Evolutionary conservation across 2,797 vertebrate genomes (phyloP), one percentile per base, ranked within the genome.

Genomic region (Falco novaeseelandiae): DNA sequence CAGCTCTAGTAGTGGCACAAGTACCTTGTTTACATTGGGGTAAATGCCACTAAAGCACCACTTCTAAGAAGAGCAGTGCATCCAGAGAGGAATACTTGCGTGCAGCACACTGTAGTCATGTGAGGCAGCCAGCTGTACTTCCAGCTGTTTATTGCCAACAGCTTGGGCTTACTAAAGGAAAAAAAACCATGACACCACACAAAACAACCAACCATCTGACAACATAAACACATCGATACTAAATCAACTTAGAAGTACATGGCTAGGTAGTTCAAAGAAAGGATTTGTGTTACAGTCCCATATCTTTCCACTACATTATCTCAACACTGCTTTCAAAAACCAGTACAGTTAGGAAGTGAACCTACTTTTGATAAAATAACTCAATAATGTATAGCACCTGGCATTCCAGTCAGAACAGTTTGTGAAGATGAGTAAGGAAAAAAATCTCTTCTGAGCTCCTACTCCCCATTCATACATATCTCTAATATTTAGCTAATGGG

Each of bases 31-130:
- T 62, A 63, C 51, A 17, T 0, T 4, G 40, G 8, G 42, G 8
- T 29, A 40, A 85, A 59, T 2, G 14, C 46, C 9, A 7, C 25
- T 42, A 14, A 59, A 77, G 20, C 10, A 3, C 27, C 0, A 0
- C 44, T 62, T 61, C 40, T 71, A 38, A 22, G 22, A 61, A 71
- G 44, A 84, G 36, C 4, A 6, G 34, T 1, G 2, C 23, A 16
- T 54, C 36, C 51, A 16, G 32, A 67, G 42, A 36, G 25, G 26
- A 62, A 86, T 9, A 52, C 26, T 14, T 4, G 30, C 19, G 42
- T 26, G n/a, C 72, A 78, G 49, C 1, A 1, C 11, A 8, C 14
- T 15, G 6, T 3, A 62, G 70, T 7, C 69, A 40, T 4, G 12
- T 36, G 36, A 51, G 55, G 30, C 65, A 69, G 46, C 10, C 57